phyloP scores from a whole-genome alignment of 1,140 invertebrate species.

The Panulirus ornatus region DNA sequence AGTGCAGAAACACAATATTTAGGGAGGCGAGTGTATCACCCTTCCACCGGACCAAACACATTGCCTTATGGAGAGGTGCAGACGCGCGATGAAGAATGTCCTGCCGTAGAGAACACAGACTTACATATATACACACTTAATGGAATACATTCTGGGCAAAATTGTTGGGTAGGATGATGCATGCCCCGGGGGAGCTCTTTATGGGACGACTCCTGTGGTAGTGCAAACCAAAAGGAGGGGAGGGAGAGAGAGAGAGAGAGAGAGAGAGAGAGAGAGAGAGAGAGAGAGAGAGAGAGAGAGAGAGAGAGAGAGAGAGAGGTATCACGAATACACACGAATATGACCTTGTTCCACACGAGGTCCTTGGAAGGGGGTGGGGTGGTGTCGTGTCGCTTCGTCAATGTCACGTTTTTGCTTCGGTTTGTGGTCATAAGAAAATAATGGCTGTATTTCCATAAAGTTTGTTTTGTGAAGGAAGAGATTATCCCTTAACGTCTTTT shows the following conservation, averaged over 20 bases:
- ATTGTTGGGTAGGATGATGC: conserved; percentile 55
- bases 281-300: neutral
- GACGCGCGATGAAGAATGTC: conserved; percentile 48
- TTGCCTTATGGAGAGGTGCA: conserved; percentile 62
- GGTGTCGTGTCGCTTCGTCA: no score
- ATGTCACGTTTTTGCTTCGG: no score
- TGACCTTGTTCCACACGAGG: no score
- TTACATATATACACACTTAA: conserved; percentile 66
- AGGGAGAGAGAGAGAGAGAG: conserved; percentile 25
- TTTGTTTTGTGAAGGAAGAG: neutral
- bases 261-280: neutral
- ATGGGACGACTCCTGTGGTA: conserved; percentile 29
- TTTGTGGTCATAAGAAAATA: no score
- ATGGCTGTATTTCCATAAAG: neutral
- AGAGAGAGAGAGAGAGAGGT: no score
- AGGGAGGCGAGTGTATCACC: conserved; percentile 33
- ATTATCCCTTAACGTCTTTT: neutral
- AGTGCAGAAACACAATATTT: conserved; percentile 59
- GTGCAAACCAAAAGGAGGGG: neutral
- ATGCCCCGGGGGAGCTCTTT: conserved; percentile 22
- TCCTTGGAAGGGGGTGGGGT: no score
- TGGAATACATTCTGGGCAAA: conserved; percentile 48
- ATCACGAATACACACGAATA: no score
- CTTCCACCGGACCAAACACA: conserved; percentile 22
- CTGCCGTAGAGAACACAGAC: conserved; percentile 51